Percentiles rank a stretch among this genome's conserved stretches.
These are phyloP conservation scores for Sceloporus undulatus DNA, from an alignment of 2,113 vertebrate species.

Conservation along the genomic window DNA sequence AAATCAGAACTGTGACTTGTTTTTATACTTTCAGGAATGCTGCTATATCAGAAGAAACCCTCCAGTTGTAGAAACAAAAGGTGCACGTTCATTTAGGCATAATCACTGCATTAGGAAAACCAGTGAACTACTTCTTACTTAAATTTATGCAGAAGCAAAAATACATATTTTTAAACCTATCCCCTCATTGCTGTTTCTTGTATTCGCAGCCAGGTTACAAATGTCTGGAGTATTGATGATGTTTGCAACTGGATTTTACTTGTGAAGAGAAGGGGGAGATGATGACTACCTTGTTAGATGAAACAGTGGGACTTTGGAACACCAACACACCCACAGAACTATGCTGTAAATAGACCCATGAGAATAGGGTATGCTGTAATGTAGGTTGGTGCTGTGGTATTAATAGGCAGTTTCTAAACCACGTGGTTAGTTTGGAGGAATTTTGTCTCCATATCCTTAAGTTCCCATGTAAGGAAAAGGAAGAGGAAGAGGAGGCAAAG, in stretches of 20 bases:
- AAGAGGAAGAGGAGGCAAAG: not conserved
- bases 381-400: constrained; percentile 23
- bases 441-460: not conserved
- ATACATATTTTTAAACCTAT: not conserved
- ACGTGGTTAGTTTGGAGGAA: constrained; percentile 44
- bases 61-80: constrained; percentile 24
- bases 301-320: not conserved
- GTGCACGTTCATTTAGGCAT: not conserved
- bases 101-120: constrained; percentile 7
- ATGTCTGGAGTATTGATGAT: constrained; percentile 35
- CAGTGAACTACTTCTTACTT: not conserved
- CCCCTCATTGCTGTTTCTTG: not conserved
- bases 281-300: constrained; percentile 33
- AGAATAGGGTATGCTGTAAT: constrained; percentile 53
- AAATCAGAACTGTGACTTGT: constrained; percentile 34
- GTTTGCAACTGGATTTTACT: constrained; percentile 28
- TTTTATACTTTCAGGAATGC: constrained; percentile 13
- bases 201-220: constrained; percentile 37
- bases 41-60: constrained; percentile 5
- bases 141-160: constrained; percentile 10
- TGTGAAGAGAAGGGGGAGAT: constrained; percentile 20
- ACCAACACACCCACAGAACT: constrained; percentile 39
- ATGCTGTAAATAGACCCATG: constrained; percentile 47
- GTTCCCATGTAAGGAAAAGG: too few species aligned
- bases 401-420: constrained; percentile 59